Evolutionary conservation across 2,113 vertebrate genomes (phyloP).

Genomic region (Phasianus colchicus): DNA sequence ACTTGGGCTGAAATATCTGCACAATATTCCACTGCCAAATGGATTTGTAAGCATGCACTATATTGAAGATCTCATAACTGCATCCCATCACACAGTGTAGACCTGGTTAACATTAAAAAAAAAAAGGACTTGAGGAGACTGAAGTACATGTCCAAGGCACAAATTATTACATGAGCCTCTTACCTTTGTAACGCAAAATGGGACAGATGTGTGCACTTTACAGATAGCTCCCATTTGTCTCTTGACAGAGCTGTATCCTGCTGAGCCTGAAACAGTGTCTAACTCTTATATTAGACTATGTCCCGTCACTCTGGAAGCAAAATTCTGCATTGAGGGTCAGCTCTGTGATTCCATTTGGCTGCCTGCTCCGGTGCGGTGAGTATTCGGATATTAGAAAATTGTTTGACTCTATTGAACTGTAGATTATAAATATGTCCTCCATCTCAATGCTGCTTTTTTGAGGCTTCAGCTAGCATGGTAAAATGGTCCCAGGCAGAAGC

Average conservation of each 20-base stretch:
- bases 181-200: not conserved
- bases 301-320: not conserved
- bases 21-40: not conserved
- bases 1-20: not conserved
- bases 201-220: not conserved
- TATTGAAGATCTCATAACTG: not conserved
- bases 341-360: not conserved
- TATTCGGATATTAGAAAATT: not conserved
- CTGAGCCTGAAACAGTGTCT: not conserved
- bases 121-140: not conserved
- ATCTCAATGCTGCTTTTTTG: not conserved
- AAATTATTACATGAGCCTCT: not conserved
- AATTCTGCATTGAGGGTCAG: not conserved
- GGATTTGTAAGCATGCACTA: not conserved
- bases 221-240: not conserved
- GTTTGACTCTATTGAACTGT: not conserved
- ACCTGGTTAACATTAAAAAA: not conserved
- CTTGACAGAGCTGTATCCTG: not conserved
- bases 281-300: fast-evolving
- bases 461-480: not conserved
- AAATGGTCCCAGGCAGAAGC: not conserved
- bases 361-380: not conserved
- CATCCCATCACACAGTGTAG: not conserved
- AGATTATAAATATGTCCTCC: not conserved
- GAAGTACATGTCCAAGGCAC: not conserved